Base-by-base conservation (phyloP, 1,140 invertebrate species). In the Cepaea nemoralis region DNA sequence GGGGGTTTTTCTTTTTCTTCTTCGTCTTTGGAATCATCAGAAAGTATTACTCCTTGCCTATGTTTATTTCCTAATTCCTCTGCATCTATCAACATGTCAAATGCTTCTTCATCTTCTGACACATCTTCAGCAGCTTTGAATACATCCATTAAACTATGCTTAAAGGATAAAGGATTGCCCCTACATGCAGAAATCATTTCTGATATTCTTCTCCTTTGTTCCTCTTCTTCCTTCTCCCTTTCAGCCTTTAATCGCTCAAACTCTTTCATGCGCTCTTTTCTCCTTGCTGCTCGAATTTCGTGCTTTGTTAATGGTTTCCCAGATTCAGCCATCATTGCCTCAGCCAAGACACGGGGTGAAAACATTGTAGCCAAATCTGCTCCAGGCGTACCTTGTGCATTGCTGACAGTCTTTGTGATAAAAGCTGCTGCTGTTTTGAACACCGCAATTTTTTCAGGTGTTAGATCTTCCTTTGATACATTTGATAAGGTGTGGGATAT, bases 61-160 rank as follows among this genome's bases (percentile, higher is more conserved):
- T 71, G 39, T 22, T 66, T 67, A 42, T 77, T 74, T 40, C 80
- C 83, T 50, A 42, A 77, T 31, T 83, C 77, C 55, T 83, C 78
- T 0, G 67, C 74, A 82, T 50, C 70, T 63, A 48, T 77, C 19
- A 71, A 37, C 77, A 78, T 75, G 39, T 84, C 48, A 55, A 81
- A 27, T 55, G 73, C 70, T 70, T 79, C 80, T 22, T 82, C 77
- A 76, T 76, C 81, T 35, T 76, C 76, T 39, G 79, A 73, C 40
- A 81, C 81, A 63, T 77, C 84, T 75, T 82, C 74, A 37, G 82
- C 81, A 27, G 77, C 81, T 59, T 84, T 75, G 48, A 83, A 82
- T 0, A 83, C 80, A 73, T 82, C 77, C 67, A 77, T 81, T 50
- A 82, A 82, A 69, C 83, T 81, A 45, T 63, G 59, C 5, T 31